Conservation (phyloP, 2,797 vertebrate genomes). For the Acanthurus leucopareius region DNA sequence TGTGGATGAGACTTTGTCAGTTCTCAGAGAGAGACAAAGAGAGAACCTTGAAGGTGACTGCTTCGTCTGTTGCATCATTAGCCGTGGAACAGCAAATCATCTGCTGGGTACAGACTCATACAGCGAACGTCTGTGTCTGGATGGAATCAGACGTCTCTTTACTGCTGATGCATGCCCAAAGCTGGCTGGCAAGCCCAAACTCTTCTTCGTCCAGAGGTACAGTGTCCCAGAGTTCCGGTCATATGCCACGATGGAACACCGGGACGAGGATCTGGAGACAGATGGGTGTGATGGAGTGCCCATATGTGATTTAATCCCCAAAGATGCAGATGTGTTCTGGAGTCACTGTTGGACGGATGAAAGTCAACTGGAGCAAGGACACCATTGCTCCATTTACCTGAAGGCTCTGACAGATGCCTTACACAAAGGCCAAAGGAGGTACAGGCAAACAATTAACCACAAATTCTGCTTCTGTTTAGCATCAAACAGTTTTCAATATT, state of each 20-base stretch:
- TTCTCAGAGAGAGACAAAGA: slow-evolving; percentile 66
- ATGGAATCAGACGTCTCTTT: slow-evolving; percentile 86
- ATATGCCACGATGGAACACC: slow-evolving; percentile 11
- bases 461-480: background rate
- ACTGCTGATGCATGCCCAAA: slow-evolving; percentile 83
- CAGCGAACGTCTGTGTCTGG: slow-evolving; percentile 75
- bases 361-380: slow-evolving; percentile 70
- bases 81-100: slow-evolving; percentile 81
- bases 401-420: slow-evolving; percentile 84
- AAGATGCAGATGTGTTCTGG: slow-evolving; percentile 93
- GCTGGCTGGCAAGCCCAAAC: slow-evolving; percentile 92
- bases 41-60: slow-evolving; percentile 79
- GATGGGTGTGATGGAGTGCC: slow-evolving; percentile 71
- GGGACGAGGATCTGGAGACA: slow-evolving; percentile 81
- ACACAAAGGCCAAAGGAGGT: slow-evolving; percentile 77
- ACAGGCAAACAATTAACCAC: slow-evolving; percentile 10
- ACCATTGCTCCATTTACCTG: slow-evolving; percentile 86
- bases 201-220: slow-evolving; percentile 96
- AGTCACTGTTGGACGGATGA: slow-evolving; percentile 90
- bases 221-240: slow-evolving; percentile 50
- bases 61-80: slow-evolving; percentile 91
- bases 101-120: slow-evolving; percentile 86
- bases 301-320: slow-evolving; percentile 74
- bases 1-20: slow-evolving; percentile 30
- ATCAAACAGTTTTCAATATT: background rate